A percentile compares a stretch with the other conserved stretches of the same genome.
phyloP scores from a whole-genome alignment of 1,140 invertebrate species.

The Drusus annulatus region DNA sequence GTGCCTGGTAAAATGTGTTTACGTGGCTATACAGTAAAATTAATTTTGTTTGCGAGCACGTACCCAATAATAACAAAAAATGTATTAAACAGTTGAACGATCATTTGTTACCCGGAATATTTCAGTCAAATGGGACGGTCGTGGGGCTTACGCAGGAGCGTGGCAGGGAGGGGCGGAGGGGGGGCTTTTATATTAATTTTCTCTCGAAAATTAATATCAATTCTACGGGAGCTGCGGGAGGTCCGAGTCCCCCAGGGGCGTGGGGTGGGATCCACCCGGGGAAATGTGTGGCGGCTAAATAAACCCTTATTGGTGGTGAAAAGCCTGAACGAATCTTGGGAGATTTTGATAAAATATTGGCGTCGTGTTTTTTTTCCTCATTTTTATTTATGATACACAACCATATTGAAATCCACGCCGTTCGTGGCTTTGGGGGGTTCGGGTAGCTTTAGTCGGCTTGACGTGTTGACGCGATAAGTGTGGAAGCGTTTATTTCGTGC shows the following conservation, averaged over 20 bases:
- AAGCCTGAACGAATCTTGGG: no score
- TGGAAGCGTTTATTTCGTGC: no score
- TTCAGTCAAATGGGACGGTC: constrained; percentile 12
- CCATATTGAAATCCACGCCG: no score
- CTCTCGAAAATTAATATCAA: constrained; percentile 12
- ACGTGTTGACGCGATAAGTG: no score
- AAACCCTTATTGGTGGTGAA: no score
- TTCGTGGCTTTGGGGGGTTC: no score
- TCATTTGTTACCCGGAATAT: constrained; percentile 20
- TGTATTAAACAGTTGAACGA: constrained; percentile 10
- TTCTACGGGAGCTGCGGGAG: constrained; percentile 5
- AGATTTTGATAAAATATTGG: no score
- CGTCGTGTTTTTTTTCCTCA: no score
- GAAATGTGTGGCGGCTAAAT: neutral
- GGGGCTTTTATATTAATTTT: constrained; percentile 16
- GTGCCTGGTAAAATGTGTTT: no score
- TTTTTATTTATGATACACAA: no score
- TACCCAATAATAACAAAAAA: constrained; percentile 9
- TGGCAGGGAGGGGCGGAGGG: neutral
- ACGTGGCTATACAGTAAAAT: neutral
- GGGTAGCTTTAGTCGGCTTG: no score
- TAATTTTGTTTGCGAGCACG: neutral
- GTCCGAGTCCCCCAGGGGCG: neutral
- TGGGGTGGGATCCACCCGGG: neutral
- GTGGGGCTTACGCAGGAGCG: neutral